phyloP scores from a whole-genome alignment of 1,140 invertebrate genomes.

The Pseudomyrmex sp. region DNA sequence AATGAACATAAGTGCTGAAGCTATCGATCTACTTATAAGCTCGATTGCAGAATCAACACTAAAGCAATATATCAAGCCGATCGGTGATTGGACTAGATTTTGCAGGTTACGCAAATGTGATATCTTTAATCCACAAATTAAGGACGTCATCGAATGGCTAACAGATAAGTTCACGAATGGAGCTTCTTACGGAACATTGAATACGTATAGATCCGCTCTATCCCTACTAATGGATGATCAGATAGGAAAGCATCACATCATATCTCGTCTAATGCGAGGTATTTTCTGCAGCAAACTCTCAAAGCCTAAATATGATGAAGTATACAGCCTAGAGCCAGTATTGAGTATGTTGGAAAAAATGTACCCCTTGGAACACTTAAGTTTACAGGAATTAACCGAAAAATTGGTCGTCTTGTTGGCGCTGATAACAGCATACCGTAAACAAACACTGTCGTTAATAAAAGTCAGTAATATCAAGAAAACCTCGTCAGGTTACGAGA shows the following conservation, averaged over 20 bases:
- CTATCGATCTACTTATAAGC: neutral
- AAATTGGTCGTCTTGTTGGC: neutral
- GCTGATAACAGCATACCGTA: neutral
- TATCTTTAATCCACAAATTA: neutral
- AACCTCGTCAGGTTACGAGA: neutral
- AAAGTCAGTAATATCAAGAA: neutral
- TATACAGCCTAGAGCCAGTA: neutral
- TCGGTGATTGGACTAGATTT: slow-evolving; percentile 6
- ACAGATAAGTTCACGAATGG: neutral
- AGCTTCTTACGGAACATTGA: neutral
- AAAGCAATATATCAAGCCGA: neutral
- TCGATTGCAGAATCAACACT: neutral
- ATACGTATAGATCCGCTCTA: neutral
- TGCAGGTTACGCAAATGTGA: neutral
- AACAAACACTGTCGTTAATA: neutral
- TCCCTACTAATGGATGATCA: neutral
- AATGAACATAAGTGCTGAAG: neutral
- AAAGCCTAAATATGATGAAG: neutral
- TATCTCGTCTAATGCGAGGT: neutral
- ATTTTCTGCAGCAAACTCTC: neutral
- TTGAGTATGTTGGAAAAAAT: neutral
- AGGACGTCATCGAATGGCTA: neutral
- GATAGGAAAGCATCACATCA: neutral
- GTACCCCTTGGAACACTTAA: neutral
- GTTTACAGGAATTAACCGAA: neutral